Evolutionary conservation across 2,113 vertebrate genomes (phyloP).

Genomic region (Planiliza haematocheilus): DNA sequence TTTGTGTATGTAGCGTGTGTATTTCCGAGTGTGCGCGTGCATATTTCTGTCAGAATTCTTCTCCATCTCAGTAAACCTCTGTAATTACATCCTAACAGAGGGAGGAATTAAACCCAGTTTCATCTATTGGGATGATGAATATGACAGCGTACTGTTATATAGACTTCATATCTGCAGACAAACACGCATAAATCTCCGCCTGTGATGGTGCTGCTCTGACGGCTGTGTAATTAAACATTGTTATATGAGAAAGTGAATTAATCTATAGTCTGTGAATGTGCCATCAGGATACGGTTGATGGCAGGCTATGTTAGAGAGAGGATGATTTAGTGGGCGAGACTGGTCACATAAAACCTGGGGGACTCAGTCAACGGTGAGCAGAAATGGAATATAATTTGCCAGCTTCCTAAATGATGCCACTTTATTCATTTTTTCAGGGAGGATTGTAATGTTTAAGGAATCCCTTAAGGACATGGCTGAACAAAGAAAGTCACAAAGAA

Average conservation of each 20-base stretch:
- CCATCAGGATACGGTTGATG: constrained; percentile 76
- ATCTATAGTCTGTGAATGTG: constrained; percentile 78
- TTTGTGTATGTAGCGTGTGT: constrained; percentile 19
- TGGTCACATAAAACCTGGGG: constrained; percentile 67
- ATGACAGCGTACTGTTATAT: constrained; percentile 78
- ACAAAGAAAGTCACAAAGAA: constrained; percentile 39
- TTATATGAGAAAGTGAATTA: constrained; percentile 80
- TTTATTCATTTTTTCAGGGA: constrained; percentile 52
- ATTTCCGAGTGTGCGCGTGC: constrained; percentile 18
- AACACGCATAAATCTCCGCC: constrained; percentile 77
- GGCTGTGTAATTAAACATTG: constrained; percentile 82
- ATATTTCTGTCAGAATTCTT: constrained; percentile 71
- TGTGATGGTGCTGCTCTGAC: constrained; percentile 76
- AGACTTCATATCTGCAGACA: constrained; percentile 81
- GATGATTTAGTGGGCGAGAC: constrained; percentile 75
- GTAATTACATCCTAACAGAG: constrained; percentile 79
- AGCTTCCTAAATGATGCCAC: constrained; percentile 66
- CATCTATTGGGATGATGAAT: constrained; percentile 78
- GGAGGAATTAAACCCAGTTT: constrained; percentile 77
- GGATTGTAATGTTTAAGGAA: constrained; percentile 58
- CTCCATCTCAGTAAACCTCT: constrained; percentile 81
- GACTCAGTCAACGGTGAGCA: constrained; percentile 55
- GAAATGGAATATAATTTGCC: constrained; percentile 69
- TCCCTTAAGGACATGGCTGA: too few species aligned
- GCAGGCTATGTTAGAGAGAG: constrained; percentile 60